phyloP scores from a whole-genome alignment of 1,140 invertebrate genomes.

The Lepidurus arcticus region DNA sequence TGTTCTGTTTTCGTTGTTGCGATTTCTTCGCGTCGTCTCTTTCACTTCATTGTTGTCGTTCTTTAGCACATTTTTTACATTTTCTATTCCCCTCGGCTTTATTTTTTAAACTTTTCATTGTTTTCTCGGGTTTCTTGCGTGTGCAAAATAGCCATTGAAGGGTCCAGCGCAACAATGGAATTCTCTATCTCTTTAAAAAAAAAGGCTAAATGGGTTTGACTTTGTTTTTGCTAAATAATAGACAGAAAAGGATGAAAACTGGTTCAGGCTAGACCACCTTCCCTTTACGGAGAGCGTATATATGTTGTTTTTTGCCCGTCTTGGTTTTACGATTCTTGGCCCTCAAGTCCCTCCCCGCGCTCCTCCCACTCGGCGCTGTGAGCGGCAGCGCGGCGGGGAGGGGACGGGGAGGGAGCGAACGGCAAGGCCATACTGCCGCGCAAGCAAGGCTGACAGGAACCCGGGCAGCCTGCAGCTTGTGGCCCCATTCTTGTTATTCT shows the following conservation, averaged over 20 bases:
- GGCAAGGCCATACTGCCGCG: neutral
- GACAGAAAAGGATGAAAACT: neutral
- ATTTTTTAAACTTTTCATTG: no score
- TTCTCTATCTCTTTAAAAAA: neutral
- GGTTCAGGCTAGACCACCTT: neutral
- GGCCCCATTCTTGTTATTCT: slow-evolving; percentile 21
- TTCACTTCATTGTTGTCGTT: no score
- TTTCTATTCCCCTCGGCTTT: no score
- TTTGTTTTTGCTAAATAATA: no score
- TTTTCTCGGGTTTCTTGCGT: no score
- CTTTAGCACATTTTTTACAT: no score
- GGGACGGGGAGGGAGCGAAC: neutral
- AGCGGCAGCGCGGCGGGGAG: neutral
- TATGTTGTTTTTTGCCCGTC: neutral
- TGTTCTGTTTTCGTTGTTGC: no score
- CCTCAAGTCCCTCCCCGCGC: neutral
- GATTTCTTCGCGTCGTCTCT: no score
- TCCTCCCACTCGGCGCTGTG: neutral
- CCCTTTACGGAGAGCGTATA: neutral
- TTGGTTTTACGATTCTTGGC: slow-evolving; percentile 3
- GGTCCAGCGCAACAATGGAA: neutral
- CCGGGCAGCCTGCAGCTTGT: neutral
- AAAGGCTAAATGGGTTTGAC: neutral
- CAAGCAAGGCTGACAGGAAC: neutral
- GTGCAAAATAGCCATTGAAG: no score